Conservation (phyloP, 2,888 invertebrate species). For the Anthophora plumipes region DNA sequence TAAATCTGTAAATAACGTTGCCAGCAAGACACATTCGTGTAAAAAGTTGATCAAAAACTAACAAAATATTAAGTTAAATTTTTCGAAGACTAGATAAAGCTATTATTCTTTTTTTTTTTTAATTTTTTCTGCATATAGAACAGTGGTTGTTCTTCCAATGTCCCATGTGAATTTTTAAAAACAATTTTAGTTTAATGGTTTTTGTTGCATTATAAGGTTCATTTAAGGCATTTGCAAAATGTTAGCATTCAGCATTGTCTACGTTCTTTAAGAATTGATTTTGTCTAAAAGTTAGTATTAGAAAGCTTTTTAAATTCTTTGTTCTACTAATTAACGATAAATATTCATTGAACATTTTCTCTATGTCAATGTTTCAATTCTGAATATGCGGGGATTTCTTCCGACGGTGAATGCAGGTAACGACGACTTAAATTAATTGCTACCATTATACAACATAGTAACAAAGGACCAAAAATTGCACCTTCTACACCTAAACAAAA, state of each 20-base stretch:
- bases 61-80: neutral
- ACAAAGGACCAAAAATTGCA: constrained; percentile 97
- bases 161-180: neutral
- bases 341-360: neutral
- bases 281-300: neutral
- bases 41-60: constrained; percentile 11
- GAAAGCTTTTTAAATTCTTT: constrained; percentile 7
- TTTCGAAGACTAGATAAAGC: constrained; percentile 17
- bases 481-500: constrained; percentile 99
- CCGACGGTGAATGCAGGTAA: constrained; percentile 86
- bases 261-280: neutral
- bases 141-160: neutral
- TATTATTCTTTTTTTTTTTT: neutral
- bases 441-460: constrained; percentile 97
- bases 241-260: constrained; percentile 4
- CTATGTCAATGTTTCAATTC: constrained; percentile 73
- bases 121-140: neutral
- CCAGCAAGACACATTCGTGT: constrained; percentile 7
- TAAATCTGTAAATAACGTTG: constrained; percentile 29
- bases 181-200: neutral
- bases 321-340: constrained; percentile 12
- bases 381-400: constrained; percentile 84
- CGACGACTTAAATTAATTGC: constrained; percentile 90
- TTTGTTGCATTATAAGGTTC: constrained; percentile 3
- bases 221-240: constrained; percentile 19